Conservation (phyloP, 2,797 vertebrate genomes). For the Lacerta viridis region DNA sequence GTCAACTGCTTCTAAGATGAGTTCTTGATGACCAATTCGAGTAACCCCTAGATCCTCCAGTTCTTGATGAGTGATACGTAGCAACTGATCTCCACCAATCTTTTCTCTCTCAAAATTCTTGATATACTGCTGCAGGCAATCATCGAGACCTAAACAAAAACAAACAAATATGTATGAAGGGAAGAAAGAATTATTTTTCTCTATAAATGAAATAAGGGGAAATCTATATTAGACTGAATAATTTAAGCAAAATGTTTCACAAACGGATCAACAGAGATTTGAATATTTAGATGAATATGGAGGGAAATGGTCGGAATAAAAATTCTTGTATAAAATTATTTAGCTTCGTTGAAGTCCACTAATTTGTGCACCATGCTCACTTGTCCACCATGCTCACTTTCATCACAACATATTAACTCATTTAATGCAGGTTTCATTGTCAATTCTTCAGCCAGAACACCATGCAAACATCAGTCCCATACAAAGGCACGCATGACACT, state of each 20-base stretch:
- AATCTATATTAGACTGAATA: neutral
- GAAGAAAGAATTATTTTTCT: conserved; percentile 33
- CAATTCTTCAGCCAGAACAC: neutral
- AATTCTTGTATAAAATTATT: neutral
- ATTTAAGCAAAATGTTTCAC: neutral
- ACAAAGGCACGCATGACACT: too few relatives aligned
- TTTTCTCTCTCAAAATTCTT: conserved; percentile 96
- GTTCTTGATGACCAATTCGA: conserved; percentile 97
- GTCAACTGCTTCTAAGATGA: conserved; percentile 97
- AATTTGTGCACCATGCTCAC: too few relatives aligned
- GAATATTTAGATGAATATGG: neutral
- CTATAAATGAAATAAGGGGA: conserved; percentile 5
- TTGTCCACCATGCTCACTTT: too few relatives aligned
- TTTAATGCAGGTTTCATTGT: neutral
- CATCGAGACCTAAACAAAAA: conserved; percentile 89
- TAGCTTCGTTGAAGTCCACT: neutral
- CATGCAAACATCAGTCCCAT: too few relatives aligned
- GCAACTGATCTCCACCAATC: conserved; percentile 93
- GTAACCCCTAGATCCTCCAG: conserved; percentile 96
- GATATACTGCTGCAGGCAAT: conserved; percentile 97
- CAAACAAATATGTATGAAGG: conserved; percentile 29
- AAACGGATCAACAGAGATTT: neutral
- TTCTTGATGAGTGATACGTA: conserved; percentile 96
- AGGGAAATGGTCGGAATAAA: neutral
- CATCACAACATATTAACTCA: too few relatives aligned